A percentile compares a stretch with the other conserved stretches of the same genome.
Evolutionary conservation across 1,140 invertebrate species (phyloP).

Genomic region (Drosophila mayri): DNA sequence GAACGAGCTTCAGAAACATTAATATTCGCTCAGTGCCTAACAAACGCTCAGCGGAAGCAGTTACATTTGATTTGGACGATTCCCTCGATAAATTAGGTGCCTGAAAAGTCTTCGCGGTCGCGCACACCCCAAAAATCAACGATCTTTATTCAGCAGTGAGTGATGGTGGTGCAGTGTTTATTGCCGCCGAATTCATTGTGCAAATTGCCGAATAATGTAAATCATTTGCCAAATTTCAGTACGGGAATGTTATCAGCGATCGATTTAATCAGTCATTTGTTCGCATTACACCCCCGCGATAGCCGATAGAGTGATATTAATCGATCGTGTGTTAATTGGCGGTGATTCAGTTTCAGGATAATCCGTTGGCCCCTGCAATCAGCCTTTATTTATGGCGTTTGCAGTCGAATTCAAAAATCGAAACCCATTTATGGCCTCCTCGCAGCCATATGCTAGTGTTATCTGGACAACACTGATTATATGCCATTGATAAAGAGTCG

Average conservation of each 20-base stretch:
- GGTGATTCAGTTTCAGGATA: neutral
- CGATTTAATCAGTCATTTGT: slow-evolving; percentile 57
- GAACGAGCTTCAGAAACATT: slow-evolving; percentile 21
- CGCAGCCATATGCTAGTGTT: slow-evolving; percentile 54
- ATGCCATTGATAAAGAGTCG: slow-evolving; percentile 60
- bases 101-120: slow-evolving; percentile 13
- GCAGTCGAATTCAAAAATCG: slow-evolving; percentile 9
- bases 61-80: slow-evolving; percentile 30
- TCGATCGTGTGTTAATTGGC: neutral
- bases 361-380: neutral
- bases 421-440: slow-evolving; percentile 40
- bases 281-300: slow-evolving; percentile 16
- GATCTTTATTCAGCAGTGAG: slow-evolving; percentile 45
- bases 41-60: slow-evolving; percentile 71
- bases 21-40: slow-evolving; percentile 57
- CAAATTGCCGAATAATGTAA: slow-evolving; percentile 71
- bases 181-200: slow-evolving; percentile 46
- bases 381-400: slow-evolving; percentile 16
- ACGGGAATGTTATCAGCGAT: slow-evolving; percentile 51
- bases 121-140: slow-evolving; percentile 19
- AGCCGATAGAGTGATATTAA: slow-evolving; percentile 12
- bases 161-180: slow-evolving; percentile 20
- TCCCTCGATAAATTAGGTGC: slow-evolving; percentile 23
- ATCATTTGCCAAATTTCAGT: slow-evolving; percentile 58
- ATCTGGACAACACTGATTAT: slow-evolving; percentile 68